Percentiles rank a stretch among this genome's conserved stretches.
These are phyloP conservation scores for Athripsodes cinereus DNA, from an alignment of 2,888 invertebrate species.

Conservation along the genomic window DNA sequence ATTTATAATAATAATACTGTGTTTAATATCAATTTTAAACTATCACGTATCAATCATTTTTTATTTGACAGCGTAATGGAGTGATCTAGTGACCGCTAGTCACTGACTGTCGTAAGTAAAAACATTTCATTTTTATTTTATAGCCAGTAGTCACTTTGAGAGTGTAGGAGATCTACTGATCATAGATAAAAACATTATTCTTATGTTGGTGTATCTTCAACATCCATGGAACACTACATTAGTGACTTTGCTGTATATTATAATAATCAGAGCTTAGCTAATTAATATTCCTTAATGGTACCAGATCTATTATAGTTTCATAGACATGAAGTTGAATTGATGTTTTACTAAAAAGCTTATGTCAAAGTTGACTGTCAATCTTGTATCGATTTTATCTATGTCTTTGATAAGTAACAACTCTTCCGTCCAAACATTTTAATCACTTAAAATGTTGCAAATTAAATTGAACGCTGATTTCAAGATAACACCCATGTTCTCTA, in stretches of 20 bases:
- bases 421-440: too few species aligned
- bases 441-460: too few species aligned
- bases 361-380: not conserved
- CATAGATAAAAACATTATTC: not conserved
- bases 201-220: not conserved
- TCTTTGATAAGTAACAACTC: too few species aligned
- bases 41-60: not conserved
- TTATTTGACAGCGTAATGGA: slow-evolving; percentile 1
- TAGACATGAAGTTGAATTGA: too few species aligned
- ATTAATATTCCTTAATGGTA: slow-evolving; percentile 1
- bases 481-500: too few species aligned
- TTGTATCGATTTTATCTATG: not conserved
- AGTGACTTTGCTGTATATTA: not conserved
- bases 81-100: not conserved
- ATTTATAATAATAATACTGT: not conserved
- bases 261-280: too few species aligned
- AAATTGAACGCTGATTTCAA: too few species aligned
- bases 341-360: not conserved
- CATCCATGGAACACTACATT: too few species aligned
- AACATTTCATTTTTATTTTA: not conserved
- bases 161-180: not conserved
- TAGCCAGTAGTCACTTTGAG: not conserved
- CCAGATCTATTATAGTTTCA: not conserved
- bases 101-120: not conserved
- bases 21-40: not conserved